A percentile compares a stretch with the other conserved stretches of the same genome.
Conservation (phyloP, 2,888 invertebrate species). For the Apodemia hepburni region DNA sequence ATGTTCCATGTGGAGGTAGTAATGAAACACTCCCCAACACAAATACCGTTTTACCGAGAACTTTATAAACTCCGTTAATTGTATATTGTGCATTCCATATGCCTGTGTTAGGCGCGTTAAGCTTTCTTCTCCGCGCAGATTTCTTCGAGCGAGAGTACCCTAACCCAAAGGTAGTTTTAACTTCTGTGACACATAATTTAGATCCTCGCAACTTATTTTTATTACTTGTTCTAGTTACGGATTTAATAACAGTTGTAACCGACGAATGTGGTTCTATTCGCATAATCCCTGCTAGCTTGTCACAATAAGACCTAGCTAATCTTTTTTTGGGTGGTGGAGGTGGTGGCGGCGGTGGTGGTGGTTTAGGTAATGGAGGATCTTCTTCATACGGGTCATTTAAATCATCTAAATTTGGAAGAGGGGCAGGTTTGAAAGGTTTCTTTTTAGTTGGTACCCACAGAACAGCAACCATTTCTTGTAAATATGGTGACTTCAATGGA, state of each 20-base stretch:
- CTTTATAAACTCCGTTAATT: constrained; percentile 52
- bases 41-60: constrained; percentile 49
- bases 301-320: constrained; percentile 49
- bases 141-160: constrained; percentile 40
- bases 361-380: constrained; percentile 45
- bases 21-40: constrained; percentile 49
- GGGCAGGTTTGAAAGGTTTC: constrained; percentile 43
- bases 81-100: constrained; percentile 50
- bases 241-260: constrained; percentile 38
- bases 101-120: constrained; percentile 49
- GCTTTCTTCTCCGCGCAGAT: constrained; percentile 40
- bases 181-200: constrained; percentile 40
- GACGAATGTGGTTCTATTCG: constrained; percentile 41
- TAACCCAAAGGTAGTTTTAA: constrained; percentile 54
- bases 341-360: constrained; percentile 51
- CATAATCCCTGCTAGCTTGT: constrained; percentile 52
- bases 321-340: constrained; percentile 61
- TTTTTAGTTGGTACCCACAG: constrained; percentile 43
- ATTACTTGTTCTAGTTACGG: constrained; percentile 35
- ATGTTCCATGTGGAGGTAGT: constrained; percentile 49
- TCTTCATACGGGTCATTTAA: constrained; percentile 59
- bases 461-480: constrained; percentile 50
- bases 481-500: constrained; percentile 53
- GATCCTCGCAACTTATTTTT: constrained; percentile 37
- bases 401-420: constrained; percentile 56